Conservation (phyloP, 2,888 invertebrate species). For the Lypha dubia region DNA sequence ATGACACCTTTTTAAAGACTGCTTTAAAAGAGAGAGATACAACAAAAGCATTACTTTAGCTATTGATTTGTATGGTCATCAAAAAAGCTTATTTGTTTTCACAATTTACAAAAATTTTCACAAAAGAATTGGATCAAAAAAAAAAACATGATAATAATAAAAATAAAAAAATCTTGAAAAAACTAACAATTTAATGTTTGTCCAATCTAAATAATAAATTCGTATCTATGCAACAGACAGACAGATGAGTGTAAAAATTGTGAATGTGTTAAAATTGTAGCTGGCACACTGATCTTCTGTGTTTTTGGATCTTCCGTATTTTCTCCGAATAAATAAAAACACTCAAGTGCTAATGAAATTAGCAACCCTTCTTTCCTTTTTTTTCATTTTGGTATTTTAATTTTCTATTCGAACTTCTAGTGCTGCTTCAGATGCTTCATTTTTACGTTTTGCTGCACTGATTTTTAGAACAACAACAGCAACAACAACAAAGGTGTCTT, state of each 20-base stretch:
- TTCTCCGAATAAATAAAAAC: slow-evolving; percentile 61
- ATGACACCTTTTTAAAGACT: not conserved
- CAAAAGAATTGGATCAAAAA: slow-evolving; percentile 66
- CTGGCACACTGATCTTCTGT: not conserved
- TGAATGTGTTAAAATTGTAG: slow-evolving; percentile 1
- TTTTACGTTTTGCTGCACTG: slow-evolving; percentile 43
- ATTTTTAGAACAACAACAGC: slow-evolving; percentile 45
- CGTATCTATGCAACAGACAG: not conserved
- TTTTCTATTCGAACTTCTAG: slow-evolving; percentile 14
- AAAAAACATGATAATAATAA: slow-evolving; percentile 23
- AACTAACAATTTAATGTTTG: slow-evolving; percentile 48
- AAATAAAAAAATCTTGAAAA: slow-evolving; percentile 28
- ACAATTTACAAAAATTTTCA: slow-evolving; percentile 51
- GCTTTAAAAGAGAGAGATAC: not conserved
- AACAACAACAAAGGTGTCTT: too few species aligned
- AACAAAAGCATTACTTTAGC: too few species aligned
- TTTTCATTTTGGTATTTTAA: not conserved
- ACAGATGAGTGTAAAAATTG: not conserved
- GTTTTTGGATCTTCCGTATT: slow-evolving; percentile 60
- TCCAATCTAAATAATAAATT: not conserved
- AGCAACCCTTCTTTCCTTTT: slow-evolving; percentile 64
- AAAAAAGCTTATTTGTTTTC: slow-evolving; percentile 57
- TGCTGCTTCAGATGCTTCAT: not conserved
- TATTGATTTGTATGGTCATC: slow-evolving; percentile 8
- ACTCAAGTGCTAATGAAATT: slow-evolving; percentile 71